Evolutionary conservation across 2,113 vertebrate genomes (phyloP).

Genomic region (Gymnobelideus leadbeateri): DNA sequence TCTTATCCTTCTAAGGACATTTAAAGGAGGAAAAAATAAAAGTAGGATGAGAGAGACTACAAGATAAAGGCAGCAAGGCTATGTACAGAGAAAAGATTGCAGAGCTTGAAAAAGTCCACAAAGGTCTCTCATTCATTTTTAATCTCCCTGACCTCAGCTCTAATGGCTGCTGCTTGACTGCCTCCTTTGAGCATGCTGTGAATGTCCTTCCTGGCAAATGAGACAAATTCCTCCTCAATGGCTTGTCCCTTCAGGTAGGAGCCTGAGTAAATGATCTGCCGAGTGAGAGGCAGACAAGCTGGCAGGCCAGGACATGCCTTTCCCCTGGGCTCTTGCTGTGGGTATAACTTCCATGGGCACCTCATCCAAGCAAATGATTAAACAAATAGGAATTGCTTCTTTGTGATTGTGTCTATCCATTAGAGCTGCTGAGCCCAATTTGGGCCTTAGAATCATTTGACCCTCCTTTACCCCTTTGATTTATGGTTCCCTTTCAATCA

Average conservation of each 20-base stretch:
- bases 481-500: neutral
- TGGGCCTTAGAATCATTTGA: neutral
- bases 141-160: neutral
- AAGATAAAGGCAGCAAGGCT: neutral
- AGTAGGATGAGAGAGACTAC: neutral
- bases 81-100: neutral
- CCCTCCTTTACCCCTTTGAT: neutral
- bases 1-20: neutral
- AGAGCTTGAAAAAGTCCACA: neutral
- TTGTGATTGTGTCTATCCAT: neutral
- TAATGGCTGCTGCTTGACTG: neutral
- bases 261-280: neutral
- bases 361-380: slow-evolving; percentile 15
- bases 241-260: neutral
- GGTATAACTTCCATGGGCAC: neutral
- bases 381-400: slow-evolving; percentile 14
- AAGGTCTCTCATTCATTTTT: neutral
- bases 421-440: neutral
- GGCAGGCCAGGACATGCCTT: neutral
- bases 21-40: neutral
- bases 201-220: neutral
- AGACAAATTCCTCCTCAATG: neutral
- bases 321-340: neutral
- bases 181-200: neutral
- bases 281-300: neutral